Percentiles rank a stretch among this genome's conserved stretches.
phyloP scores from a whole-genome alignment of 2,888 invertebrate genomes.

The Ptilodon capucinus region DNA sequence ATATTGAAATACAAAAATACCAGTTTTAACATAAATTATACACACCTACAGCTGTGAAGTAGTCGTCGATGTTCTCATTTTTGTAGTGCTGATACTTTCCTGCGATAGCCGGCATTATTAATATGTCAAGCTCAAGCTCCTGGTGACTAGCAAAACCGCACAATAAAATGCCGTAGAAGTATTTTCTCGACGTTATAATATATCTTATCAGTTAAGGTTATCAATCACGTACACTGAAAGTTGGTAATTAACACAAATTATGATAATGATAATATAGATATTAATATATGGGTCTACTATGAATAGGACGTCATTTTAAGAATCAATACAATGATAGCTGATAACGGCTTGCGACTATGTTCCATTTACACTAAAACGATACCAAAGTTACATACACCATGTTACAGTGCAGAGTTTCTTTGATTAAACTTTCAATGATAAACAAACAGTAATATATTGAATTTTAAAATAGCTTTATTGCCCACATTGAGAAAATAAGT shows the following conservation, averaged over 20 bases:
- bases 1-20: not conserved
- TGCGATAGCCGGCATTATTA: conserved; percentile 78
- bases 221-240: conserved; percentile 37
- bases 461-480: no score
- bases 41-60: conserved; percentile 84
- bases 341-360: no score
- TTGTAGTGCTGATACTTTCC: conserved; percentile 85
- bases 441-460: no score
- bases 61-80: conserved; percentile 86
- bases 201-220: conserved; percentile 33
- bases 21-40: conserved; percentile 12
- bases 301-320: conserved; percentile 1
- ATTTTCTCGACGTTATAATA: conserved; percentile 1
- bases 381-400: no score
- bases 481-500: no score
- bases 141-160: not conserved
- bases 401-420: no score
- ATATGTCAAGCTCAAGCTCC: not conserved
- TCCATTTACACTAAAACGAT: no score
- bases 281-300: not conserved
- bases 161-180: not conserved
- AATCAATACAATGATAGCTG: no score
- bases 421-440: no score
- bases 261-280: not conserved
- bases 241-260: conserved; percentile 3